Evolutionary conservation across 2,797 vertebrate species (phyloP), one percentile per base, ranked within the genome.

Genomic region (Macroramphosus scolopax): DNA sequence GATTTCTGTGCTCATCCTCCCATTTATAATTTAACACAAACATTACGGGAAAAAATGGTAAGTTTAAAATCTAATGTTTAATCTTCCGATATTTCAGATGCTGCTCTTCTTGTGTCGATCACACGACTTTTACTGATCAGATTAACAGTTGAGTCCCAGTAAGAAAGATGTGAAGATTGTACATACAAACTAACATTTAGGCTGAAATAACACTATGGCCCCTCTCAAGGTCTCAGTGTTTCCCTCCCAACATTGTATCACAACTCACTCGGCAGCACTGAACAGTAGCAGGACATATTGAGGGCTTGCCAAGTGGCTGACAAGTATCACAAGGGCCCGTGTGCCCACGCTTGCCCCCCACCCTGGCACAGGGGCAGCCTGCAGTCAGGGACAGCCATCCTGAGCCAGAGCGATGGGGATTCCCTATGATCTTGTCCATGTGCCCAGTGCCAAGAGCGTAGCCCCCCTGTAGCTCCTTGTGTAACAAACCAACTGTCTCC

Each of bases 401-500:
- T 75, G 69, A 67, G 72, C 76, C 72, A 84, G 75, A 68, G 82
- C 66, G 76, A 69, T 50, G 80, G 88, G 89, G 84, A 91, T 89
- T 89, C 88, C 89, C 88, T 77, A 73, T 26, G 77, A 88, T 86
- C 83, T 70, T 62, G 70, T 79, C 65, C 72, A 74, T 77, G 56
- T 75, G 72, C 72, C 78, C 72, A 7, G 53, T 77, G 82, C 86
- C 86, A 87, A 80, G 67, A 79, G 71, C 51, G 14, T 64, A 78
- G 80, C 68, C 80, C 77, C 82, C 84, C 84, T 65, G 77, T 68
- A 60, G 84, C 37, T 80, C 49, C 77, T 81, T 83, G 77, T 84
- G 76, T 81, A 85, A 86, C 77, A 72, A 78, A 80, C 78, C 89
- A 89, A 86, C 87, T 91, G 89, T 85, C 89, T 61, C 76, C 77